These are phyloP conservation scores for Xanthia icteritia DNA, from an alignment of 2,888 invertebrate species.

Conservation along the genomic window DNA sequence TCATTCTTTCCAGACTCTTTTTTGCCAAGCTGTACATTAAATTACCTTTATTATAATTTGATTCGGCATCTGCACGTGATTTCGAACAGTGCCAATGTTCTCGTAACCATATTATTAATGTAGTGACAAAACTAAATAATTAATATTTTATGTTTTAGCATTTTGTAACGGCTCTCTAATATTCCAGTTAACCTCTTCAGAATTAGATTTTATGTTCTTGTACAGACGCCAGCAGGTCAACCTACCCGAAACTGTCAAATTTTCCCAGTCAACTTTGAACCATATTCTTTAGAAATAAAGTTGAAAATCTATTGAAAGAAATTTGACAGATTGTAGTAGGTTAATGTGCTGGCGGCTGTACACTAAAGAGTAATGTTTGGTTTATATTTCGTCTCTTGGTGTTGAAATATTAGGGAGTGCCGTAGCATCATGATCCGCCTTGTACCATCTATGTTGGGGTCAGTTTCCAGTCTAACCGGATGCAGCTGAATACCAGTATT, in stretches of 20 bases:
- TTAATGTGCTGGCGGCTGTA: too few species aligned
- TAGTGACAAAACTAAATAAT: constrained; percentile 22
- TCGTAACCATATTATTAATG: background rate
- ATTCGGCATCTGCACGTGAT: constrained; percentile 6
- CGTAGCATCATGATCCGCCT: background rate
- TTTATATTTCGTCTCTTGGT: background rate
- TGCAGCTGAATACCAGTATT: background rate
- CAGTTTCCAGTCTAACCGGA: background rate
- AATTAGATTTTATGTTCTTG: constrained; percentile 42
- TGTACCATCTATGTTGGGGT: background rate
- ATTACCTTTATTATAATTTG: background rate
- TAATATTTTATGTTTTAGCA: constrained; percentile 6
- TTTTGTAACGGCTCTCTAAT: background rate
- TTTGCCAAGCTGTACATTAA: too few species aligned
- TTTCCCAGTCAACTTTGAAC: too few species aligned
- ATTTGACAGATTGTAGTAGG: too few species aligned
- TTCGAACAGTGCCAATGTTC: constrained; percentile 17
- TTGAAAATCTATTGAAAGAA: too few species aligned
- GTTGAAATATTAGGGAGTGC: background rate
- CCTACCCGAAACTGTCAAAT: too few species aligned
- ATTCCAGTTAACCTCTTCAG: background rate
- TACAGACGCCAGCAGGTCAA: too few species aligned
- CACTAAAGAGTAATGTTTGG: background rate
- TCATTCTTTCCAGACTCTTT: too few species aligned
- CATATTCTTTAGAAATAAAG: too few species aligned